Conservation (phyloP, 2,113 vertebrate species). For the Raja brachyura region DNA sequence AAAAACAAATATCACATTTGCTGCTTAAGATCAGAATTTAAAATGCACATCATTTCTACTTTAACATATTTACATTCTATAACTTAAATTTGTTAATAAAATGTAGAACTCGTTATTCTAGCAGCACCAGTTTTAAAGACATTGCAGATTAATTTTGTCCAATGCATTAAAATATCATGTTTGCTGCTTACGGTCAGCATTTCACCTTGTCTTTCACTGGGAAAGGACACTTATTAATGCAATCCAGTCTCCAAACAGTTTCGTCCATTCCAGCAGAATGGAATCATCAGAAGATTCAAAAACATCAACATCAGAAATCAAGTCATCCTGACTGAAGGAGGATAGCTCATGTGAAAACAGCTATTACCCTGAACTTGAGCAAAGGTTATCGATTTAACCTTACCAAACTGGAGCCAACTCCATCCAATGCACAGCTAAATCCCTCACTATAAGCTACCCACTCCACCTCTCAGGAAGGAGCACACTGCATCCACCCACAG, state of each 20-base stretch:
- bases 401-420: too few relatives aligned
- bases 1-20: not conserved
- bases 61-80: not conserved
- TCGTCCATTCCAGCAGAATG: not conserved
- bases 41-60: not conserved
- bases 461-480: too few relatives aligned
- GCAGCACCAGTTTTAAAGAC: not conserved
- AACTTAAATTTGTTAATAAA: not conserved
- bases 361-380: not conserved
- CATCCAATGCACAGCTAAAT: too few relatives aligned
- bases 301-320: not conserved
- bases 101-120: not conserved
- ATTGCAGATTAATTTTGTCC: too few relatives aligned
- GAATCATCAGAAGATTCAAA: not conserved
- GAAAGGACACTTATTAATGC: too few relatives aligned
- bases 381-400: constrained; percentile 39
- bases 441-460: too few relatives aligned
- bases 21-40: not conserved
- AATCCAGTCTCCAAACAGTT: not conserved
- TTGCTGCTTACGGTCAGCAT: not conserved
- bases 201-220: not conserved
- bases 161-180: too few relatives aligned
- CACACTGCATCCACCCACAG: too few relatives aligned
- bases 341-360: not conserved
- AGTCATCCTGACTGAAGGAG: not conserved